Percentiles rank a stretch among this genome's conserved stretches.
Evolutionary conservation across 2,888 invertebrate species (phyloP).

Genomic region (Lysandra coridon): DNA sequence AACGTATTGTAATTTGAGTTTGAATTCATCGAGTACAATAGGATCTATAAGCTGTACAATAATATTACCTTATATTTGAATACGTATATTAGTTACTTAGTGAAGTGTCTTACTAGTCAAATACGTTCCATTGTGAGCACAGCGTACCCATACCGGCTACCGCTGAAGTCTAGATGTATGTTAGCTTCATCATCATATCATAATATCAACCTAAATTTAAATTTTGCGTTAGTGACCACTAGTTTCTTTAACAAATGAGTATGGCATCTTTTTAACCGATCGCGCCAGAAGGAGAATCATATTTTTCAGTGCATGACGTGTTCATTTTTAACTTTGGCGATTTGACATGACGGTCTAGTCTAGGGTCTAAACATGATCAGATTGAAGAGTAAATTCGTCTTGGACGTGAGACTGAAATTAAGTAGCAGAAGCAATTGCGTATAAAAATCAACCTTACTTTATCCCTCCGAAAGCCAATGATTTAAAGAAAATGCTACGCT

Average conservation of each 20-base stretch:
- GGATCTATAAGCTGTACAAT: not conserved
- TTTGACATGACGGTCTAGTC: no score
- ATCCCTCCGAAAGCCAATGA: no score
- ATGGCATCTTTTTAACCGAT: no score
- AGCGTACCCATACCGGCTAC: not conserved
- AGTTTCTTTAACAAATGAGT: no score
- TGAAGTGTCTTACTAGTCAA: not conserved
- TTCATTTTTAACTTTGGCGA: no score
- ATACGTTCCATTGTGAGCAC: not conserved
- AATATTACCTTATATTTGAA: not conserved
- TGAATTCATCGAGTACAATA: not conserved
- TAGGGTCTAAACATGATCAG: no score
- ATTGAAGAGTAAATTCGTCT: no score
- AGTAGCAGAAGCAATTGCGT: no score
- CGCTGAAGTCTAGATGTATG: not conserved
- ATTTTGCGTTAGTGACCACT: not conserved
- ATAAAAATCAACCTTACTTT: no score
- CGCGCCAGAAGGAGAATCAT: no score
- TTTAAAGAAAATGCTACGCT: not conserved
- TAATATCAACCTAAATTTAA: not conserved
- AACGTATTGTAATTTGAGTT: not conserved
- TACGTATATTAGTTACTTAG: slow-evolving; percentile 3
- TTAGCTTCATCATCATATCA: not conserved
- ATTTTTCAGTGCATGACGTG: no score
- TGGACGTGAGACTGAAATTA: no score